Percentiles rank a stretch among this genome's conserved stretches.
Evolutionary conservation across 2,888 invertebrate species (phyloP).

Genomic region (Troilus luridus): DNA sequence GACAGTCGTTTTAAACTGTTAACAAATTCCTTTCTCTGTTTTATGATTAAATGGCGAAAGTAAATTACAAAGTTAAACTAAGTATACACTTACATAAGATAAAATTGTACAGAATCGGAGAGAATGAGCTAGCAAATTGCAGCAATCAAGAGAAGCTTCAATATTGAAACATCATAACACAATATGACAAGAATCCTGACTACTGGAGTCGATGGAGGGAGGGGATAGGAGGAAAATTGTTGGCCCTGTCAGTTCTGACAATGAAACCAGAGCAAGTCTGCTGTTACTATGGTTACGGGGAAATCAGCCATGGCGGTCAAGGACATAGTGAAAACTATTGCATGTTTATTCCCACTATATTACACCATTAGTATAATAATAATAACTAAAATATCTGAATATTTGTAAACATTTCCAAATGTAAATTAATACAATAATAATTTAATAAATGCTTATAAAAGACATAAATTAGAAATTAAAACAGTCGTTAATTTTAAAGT

Average conservation of each 20-base stretch:
- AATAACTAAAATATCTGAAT: background rate
- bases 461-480: background rate
- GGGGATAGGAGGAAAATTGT: background rate
- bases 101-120: background rate
- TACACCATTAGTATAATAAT: background rate
- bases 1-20: background rate
- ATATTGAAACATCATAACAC: constrained; percentile 8
- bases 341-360: background rate
- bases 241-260: background rate
- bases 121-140: background rate
- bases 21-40: background rate
- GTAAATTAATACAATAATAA: background rate
- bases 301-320: constrained; percentile 1
- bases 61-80: background rate
- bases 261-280: background rate
- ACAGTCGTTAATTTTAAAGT: background rate
- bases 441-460: background rate
- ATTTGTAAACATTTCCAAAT: background rate
- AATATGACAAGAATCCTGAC: background rate
- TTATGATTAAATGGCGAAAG: background rate
- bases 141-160: background rate
- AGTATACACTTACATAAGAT: background rate
- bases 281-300: constrained; percentile 11
- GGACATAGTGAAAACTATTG: background rate
- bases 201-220: background rate